Base-by-base conservation (phyloP, 2,113 vertebrate genomes). In the Apus apus region DNA sequence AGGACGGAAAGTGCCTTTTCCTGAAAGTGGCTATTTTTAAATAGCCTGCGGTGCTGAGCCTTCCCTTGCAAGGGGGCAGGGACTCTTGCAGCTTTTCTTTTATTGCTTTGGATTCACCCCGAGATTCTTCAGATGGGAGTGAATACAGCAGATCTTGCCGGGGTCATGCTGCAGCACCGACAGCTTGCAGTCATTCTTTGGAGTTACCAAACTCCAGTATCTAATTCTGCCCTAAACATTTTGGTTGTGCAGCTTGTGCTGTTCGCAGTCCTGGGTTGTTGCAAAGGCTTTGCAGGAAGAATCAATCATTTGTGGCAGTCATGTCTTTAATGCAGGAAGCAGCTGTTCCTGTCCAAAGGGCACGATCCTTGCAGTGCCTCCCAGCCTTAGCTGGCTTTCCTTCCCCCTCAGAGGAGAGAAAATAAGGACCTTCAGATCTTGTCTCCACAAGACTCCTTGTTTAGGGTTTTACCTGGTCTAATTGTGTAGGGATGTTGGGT, bases 1-100 rank as follows among this genome's bases (percentile, higher is more conserved):
- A 82, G 85, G 96, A 70, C 91, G 93, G 96, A 97, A 97, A 95
- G 67, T 72, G 95, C 94, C 91, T 97, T 97, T 97, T 97, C 97
- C 97, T 97, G 96, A 89, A 83, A 46, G 67, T 16, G 50, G 85
- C 90, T 97, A 97, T 97, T 97, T 97, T 96, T 97, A 97, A 94
- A 80, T 85, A 84, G 92, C 68, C 60, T 73, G 93, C 5, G 6
- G 65, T 61, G 80, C 38, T 0, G 8, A 84, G 80, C 68, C 85
- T 91, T 51, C 51, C 92, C 56, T 66, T 78, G 92, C 75, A 75
- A 32, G 58, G 82, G 91, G 85, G 73, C 56, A 89, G 89, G 51
- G 50, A 77, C 48, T 78, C 62, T 67, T 57, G 51, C 85, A 93
- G 90, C 76, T 93, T 85, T 72, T 65, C 34, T 93, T 88, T 76